Evolutionary conservation across 2,888 invertebrate genomes (phyloP).

Genomic region (Macrophya annulata): DNA sequence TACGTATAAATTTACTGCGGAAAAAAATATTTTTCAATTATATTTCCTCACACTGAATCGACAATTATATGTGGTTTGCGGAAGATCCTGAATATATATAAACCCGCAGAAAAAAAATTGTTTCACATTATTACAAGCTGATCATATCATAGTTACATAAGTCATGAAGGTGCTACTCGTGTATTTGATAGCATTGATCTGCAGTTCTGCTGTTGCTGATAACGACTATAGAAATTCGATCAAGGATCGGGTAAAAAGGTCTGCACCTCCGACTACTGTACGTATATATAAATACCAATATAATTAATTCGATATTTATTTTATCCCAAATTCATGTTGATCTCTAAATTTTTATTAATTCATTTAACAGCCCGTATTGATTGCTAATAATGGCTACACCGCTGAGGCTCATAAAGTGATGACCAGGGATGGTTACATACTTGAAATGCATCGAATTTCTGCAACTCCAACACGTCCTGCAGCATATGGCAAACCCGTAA

Average conservation of each 20-base stretch:
- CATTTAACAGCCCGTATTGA: constrained; percentile 69
- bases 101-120: not conserved
- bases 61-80: not conserved
- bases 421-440: constrained; percentile 91
- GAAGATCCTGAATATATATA: constrained; percentile 1
- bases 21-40: not conserved
- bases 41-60: not conserved
- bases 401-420: constrained; percentile 84
- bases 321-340: not conserved
- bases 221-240: not conserved
- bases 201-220: constrained; percentile 23
- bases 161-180: constrained; percentile 28
- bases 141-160: not conserved
- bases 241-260: not conserved
- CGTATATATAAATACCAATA: not conserved
- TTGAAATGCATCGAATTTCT: constrained; percentile 88
- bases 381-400: constrained; percentile 85
- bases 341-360: not conserved
- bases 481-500: constrained; percentile 79
- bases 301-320: not conserved
- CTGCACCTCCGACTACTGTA: not conserved
- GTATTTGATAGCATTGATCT: not conserved
- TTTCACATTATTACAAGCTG: not conserved
- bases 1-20: not conserved
- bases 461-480: constrained; percentile 78